Evolutionary conservation across 2,888 invertebrate species (phyloP).

Genomic region (Agrotis puta): DNA sequence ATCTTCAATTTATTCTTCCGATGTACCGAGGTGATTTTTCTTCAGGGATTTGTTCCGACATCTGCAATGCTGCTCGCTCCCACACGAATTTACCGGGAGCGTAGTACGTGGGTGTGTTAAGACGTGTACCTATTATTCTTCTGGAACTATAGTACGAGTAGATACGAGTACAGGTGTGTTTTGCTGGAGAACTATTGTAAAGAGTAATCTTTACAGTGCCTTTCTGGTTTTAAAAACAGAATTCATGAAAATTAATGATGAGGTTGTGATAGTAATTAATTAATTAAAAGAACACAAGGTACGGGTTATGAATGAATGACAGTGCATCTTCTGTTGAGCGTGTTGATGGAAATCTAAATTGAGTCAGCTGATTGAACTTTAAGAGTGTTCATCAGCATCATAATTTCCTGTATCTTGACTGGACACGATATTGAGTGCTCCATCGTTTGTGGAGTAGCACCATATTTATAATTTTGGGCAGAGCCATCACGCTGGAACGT

Average conservation of each 20-base stretch:
- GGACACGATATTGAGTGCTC: too few relatives aligned
- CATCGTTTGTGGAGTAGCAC: too few relatives aligned
- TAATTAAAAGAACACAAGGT: background rate
- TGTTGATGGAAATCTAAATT: too few relatives aligned
- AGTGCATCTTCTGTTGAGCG: too few relatives aligned
- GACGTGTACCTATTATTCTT: conserved; percentile 51
- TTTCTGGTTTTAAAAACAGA: background rate
- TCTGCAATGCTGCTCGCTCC: conserved; percentile 38
- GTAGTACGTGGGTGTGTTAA: conserved; percentile 46
- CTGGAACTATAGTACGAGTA: conserved; percentile 1
- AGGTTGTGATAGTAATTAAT: background rate
- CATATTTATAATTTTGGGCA: too few relatives aligned
- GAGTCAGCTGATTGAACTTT: too few relatives aligned
- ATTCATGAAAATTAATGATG: background rate
- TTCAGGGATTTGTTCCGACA: conserved; percentile 51
- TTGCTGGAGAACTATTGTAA: background rate
- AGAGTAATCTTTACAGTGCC: background rate
- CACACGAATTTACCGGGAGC: conserved; percentile 29
- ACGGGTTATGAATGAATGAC: too few relatives aligned
- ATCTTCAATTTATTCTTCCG: conserved; percentile 33
- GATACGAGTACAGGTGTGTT: conserved; percentile 16
- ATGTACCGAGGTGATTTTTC: conserved; percentile 45
- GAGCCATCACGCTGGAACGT: too few relatives aligned
- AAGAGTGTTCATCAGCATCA: too few relatives aligned
- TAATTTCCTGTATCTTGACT: too few relatives aligned